Evolutionary conservation across 2,888 invertebrate species (phyloP), one percentile per base, ranked within the genome.

Genomic region (Drosophila parthenogenetica): DNA sequence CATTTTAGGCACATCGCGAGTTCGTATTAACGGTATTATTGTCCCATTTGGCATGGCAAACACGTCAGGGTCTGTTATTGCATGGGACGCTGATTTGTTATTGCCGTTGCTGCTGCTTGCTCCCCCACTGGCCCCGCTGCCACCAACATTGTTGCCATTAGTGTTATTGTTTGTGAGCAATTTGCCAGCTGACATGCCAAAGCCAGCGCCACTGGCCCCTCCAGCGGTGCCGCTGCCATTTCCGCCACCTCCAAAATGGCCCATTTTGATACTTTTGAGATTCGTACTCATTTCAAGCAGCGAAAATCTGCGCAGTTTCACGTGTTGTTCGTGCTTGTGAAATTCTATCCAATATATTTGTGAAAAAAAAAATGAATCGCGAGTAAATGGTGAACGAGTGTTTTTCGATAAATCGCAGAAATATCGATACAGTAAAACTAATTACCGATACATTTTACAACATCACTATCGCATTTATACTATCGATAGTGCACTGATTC

Each of bases 1-100:
- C 68, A 94, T 93, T 53, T 94, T 93, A 37, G 93, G 92, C 90
- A 95, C 96, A 84, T 96, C 96, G 71, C 94, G 93, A 80, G 94
- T 94, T 90, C 95, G 95, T 53, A 96, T 94, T 32, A 95, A 93
- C 5, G 96, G 96, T 81, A 95, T 94, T 32, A 82, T 59, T 1
- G 89, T 68, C 2, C 78, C 80, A 13, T 66, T 73, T 8, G 73
- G 57, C 54, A 75, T 62, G 10, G 63, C 39, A 5, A 80, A 65
- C 4, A 72, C 61, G 0, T 85, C 84, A 4, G 57, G 13, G 1
- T 87, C 87, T 3, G 63, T 2, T 5, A 45, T 13, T 2, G 50
- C 35, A 48, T 60, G 54, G 1, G 67, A 50, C 16, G 66, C 54
- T 5, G 63, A 54, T 51, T 80, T 77, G 35, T 71, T 80, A 43